These are phyloP conservation scores for Austrofundulus limnaeus DNA, from an alignment of 2,113 vertebrate genomes.

Conservation along the genomic window DNA sequence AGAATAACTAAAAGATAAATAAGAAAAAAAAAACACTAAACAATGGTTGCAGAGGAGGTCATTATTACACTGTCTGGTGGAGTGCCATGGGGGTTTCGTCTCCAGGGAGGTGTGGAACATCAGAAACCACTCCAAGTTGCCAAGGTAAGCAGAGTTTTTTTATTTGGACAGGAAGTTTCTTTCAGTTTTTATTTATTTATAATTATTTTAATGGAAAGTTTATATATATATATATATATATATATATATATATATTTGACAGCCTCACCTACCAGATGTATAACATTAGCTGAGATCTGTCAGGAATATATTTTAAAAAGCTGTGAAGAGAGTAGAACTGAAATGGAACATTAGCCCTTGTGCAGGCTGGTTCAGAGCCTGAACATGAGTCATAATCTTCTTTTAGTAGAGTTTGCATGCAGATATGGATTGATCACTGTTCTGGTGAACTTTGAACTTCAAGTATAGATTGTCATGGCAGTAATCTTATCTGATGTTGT, in stretches of 20 bases:
- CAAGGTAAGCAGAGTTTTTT: slow-evolving; percentile 85
- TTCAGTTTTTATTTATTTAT: slow-evolving; percentile 11
- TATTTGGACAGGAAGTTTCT: background rate
- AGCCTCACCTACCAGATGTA: background rate
- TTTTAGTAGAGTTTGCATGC: slow-evolving; percentile 38
- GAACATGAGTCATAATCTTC: slow-evolving; percentile 52
- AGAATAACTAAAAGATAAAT: slow-evolving; percentile 23
- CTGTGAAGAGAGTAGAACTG: slow-evolving; percentile 35
- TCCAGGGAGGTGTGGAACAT: slow-evolving; percentile 93
- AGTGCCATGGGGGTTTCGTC: slow-evolving; percentile 97
- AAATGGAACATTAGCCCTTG: slow-evolving; percentile 40
- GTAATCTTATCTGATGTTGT: background rate
- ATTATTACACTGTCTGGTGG: slow-evolving; percentile 91
- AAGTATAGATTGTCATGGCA: slow-evolving; percentile 33
- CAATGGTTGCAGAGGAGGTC: slow-evolving; percentile 89
- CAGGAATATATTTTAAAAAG: slow-evolving; percentile 24
- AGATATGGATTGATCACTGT: slow-evolving; percentile 48
- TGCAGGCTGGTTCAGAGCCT: slow-evolving; percentile 37
- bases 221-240: too few species aligned
- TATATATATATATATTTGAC: slow-evolving; percentile 11
- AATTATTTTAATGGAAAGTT: slow-evolving; percentile 22
- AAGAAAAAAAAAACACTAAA: slow-evolving; percentile 44
- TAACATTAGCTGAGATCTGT: slow-evolving; percentile 36
- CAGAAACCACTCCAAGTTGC: slow-evolving; percentile 94
- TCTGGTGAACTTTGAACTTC: slow-evolving; percentile 55